Evolutionary conservation across 1,140 invertebrate species (phyloP).

Genomic region (Trichoplusia ni): DNA sequence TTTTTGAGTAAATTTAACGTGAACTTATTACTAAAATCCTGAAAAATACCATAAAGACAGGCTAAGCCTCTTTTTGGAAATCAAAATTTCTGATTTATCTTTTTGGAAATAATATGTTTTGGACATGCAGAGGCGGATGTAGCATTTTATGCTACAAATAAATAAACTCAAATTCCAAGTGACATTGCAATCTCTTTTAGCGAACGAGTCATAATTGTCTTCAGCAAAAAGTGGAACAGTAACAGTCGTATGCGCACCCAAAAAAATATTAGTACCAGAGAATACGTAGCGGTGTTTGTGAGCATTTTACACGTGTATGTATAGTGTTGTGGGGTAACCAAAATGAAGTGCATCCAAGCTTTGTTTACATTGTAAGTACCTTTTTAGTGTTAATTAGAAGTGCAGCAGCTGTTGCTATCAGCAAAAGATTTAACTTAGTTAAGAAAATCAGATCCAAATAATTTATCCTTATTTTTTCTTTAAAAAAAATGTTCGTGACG

Average conservation of each 20-base stretch:
- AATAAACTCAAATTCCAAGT: neutral
- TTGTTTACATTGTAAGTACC: slow-evolving; percentile 44
- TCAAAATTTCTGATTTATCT: too few relatives aligned
- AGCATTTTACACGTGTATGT: slow-evolving; percentile 17
- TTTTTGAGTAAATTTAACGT: too few relatives aligned
- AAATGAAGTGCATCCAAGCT: slow-evolving; percentile 39
- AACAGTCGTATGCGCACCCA: slow-evolving; percentile 32
- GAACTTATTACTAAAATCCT: too few relatives aligned
- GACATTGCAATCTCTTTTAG: slow-evolving; percentile 38
- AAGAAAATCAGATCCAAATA: too few relatives aligned
- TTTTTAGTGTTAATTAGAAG: neutral
- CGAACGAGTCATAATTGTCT: slow-evolving; percentile 44
- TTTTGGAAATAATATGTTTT: neutral
- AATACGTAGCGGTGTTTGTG: slow-evolving; percentile 12
- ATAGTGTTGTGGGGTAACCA: neutral
- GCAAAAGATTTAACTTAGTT: too few relatives aligned
- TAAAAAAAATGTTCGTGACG: too few relatives aligned
- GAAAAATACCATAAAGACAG: too few relatives aligned
- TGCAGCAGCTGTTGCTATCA: too few relatives aligned
- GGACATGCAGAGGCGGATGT: too few relatives aligned
- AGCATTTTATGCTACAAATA: neutral
- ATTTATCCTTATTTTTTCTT: neutral
- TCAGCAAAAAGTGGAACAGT: slow-evolving; percentile 28
- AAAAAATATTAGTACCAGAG: slow-evolving; percentile 35
- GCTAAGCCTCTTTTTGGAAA: too few relatives aligned